phyloP scores from a whole-genome alignment of 2,888 invertebrate genomes.

The Luffia ferchaultella region DNA sequence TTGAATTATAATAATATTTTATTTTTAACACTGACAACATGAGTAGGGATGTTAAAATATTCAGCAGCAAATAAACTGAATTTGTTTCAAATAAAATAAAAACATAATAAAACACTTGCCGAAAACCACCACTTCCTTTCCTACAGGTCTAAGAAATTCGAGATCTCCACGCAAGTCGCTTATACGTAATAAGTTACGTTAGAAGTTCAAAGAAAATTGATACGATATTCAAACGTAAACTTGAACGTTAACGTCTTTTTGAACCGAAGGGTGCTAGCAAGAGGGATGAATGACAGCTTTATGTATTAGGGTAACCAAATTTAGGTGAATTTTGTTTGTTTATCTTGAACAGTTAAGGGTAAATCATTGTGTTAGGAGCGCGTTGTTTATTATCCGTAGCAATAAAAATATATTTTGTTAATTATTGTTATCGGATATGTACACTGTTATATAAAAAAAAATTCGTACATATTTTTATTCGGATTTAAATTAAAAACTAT shows the following conservation, averaged over 20 bases:
- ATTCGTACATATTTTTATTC: no score
- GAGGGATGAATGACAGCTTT: not conserved
- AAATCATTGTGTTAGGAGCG: no score
- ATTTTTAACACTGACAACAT: no score
- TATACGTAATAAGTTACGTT: not conserved
- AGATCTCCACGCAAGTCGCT: not conserved
- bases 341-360: no score
- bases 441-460: no score
- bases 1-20: no score
- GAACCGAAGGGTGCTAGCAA: not conserved
- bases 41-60: no score
- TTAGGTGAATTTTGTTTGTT: not conserved
- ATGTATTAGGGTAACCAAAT: not conserved
- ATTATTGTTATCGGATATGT: no score
- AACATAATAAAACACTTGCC: not conserved
- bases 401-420: no score
- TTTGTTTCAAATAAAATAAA: not conserved
- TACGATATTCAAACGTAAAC: not conserved
- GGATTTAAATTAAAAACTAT: no score
- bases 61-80: no score
- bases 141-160: not conserved
- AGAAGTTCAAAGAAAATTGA: not conserved
- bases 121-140: not conserved
- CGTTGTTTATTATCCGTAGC: no score
- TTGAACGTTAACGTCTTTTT: not conserved